phyloP scores from a whole-genome alignment of 1,140 invertebrate species.

The Ditylenchus dipsaci region DNA sequence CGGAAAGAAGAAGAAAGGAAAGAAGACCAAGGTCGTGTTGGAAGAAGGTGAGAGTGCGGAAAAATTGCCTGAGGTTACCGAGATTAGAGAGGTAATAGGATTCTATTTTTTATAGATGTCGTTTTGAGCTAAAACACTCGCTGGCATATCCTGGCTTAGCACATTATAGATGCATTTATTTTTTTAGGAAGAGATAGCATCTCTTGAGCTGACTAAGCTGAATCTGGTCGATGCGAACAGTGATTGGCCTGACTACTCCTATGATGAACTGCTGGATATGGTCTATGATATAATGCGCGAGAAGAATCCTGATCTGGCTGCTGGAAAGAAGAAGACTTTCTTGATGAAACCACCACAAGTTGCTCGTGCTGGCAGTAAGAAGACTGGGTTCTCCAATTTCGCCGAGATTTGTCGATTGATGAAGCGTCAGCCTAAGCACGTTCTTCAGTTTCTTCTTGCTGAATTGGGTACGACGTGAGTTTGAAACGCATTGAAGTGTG shows the following conservation, averaged over 20 bases:
- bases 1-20: conserved; percentile 36
- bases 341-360: conserved; percentile 97
- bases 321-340: conserved; percentile 96
- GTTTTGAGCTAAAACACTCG: too few relatives aligned
- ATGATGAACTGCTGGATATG: conserved; percentile 72
- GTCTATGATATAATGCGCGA: conserved; percentile 98
- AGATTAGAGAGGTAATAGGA: too few relatives aligned
- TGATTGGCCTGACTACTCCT: conserved; percentile 55
- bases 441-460: too few relatives aligned
- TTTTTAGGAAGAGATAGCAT: conserved; percentile 24
- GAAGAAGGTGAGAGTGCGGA: conserved; percentile 36
- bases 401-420: conserved; percentile 80
- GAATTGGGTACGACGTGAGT: conserved; percentile 88
- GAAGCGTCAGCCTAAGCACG: conserved; percentile 94
- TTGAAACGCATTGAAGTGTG: too few relatives aligned
- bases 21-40: conserved; percentile 32
- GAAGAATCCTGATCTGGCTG: conserved; percentile 98
- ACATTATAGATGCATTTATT: too few relatives aligned
- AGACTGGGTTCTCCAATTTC: conserved; percentile 98
- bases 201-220: conserved; percentile 40
- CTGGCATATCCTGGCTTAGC: too few relatives aligned
- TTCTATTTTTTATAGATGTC: too few relatives aligned
- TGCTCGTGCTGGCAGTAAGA: conserved; percentile 94
- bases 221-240: conserved; percentile 52
- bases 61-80: too few relatives aligned